Conservation (phyloP, 2,888 invertebrate genomes). For the Heliconius sara region DNA sequence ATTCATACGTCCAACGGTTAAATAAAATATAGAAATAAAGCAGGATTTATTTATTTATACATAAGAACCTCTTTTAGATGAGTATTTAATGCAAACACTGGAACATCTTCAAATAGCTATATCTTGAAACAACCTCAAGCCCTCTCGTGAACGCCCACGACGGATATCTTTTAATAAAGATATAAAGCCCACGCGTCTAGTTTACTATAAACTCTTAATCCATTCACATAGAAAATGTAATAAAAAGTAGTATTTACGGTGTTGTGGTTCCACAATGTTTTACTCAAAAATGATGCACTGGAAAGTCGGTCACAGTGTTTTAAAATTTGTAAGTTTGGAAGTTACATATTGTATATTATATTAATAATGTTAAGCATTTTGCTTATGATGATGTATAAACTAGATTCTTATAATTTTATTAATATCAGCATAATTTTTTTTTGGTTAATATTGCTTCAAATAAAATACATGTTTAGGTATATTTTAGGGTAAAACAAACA, state of each 20-base stretch:
- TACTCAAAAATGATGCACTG: neutral
- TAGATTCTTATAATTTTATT: too few species aligned
- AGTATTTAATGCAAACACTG: slow-evolving; percentile 38
- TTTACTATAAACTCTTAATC: slow-evolving; percentile 30
- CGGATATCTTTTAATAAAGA: slow-evolving; percentile 35
- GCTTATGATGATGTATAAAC: too few species aligned
- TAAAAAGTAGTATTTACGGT: slow-evolving; percentile 14
- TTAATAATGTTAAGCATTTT: too few species aligned
- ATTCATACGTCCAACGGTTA: neutral
- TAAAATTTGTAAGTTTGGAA: too few species aligned
- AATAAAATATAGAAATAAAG: neutral
- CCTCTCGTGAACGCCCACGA: slow-evolving; percentile 35
- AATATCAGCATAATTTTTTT: too few species aligned
- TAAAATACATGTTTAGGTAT: too few species aligned
- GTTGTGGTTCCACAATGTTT: neutral
- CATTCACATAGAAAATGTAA: slow-evolving; percentile 29
- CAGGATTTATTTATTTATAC: neutral
- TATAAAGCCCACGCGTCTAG: slow-evolving; percentile 31
- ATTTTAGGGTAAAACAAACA: too few species aligned
- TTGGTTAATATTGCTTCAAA: too few species aligned
- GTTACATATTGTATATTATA: too few species aligned
- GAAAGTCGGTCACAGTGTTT: too few species aligned
- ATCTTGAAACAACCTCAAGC: slow-evolving; percentile 32
- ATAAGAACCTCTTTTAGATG: slow-evolving; percentile 15
- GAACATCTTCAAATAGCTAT: slow-evolving; percentile 33